Evolutionary conservation across 2,113 vertebrate genomes (phyloP).

Genomic region (Tylochromis polylepis): DNA sequence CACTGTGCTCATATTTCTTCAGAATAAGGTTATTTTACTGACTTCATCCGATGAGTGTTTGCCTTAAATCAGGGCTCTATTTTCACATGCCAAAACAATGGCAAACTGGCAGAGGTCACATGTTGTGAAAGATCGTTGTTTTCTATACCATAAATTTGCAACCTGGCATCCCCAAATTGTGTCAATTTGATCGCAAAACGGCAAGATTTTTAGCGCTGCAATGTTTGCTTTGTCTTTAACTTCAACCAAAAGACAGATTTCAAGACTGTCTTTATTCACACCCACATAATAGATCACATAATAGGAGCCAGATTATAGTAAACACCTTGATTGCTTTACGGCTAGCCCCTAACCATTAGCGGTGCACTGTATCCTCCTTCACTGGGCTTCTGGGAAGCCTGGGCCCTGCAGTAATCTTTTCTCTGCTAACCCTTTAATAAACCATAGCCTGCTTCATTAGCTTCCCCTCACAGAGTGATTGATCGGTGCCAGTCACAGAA

Average conservation of each 20-base stretch:
- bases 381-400: constrained; percentile 41
- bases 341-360: constrained; percentile 40
- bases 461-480: constrained; percentile 81
- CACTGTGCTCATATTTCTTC: constrained; percentile 53
- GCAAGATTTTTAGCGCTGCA: neutral
- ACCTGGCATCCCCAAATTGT: neutral
- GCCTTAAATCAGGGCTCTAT: neutral
- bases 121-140: neutral
- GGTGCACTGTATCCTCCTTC: constrained; percentile 25
- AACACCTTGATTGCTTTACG: constrained; percentile 63
- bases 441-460: constrained; percentile 71
- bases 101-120: neutral
- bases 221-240: neutral
- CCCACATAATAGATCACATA: constrained; percentile 20
- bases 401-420: constrained; percentile 59
- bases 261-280: constrained; percentile 21
- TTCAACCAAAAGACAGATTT: neutral
- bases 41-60: neutral
- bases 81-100: constrained; percentile 9
- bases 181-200: neutral
- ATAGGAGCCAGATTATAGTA: constrained; percentile 40
- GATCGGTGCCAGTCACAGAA: constrained; percentile 89
- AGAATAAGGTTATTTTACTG: constrained; percentile 46
- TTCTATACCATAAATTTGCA: neutral
- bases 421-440: constrained; percentile 66